Evolutionary conservation across 2,888 invertebrate species (phyloP), one percentile per base, ranked within the genome.

Genomic region (Drosophila cracens): DNA sequence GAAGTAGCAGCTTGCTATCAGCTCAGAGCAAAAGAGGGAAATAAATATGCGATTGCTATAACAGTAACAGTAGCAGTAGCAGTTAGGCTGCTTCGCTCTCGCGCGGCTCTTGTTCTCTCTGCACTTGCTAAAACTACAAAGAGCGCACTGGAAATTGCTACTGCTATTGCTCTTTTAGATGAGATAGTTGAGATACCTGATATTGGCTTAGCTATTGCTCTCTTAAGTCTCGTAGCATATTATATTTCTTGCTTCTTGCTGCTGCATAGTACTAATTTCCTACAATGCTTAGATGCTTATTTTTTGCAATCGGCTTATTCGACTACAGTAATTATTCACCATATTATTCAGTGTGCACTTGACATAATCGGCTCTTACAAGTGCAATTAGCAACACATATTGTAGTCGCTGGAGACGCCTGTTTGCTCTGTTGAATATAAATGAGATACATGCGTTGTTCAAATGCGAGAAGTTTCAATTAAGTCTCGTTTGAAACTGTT

Each of bases 311-410:
- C 11, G 40, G 40, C 5, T 36, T 38, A 38, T 38, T 40, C n/a
- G 40, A 40, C 40, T n/a, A 10, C n/a, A n/a, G 40, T 16, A 46
- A 25, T 25, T 54, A 36, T 27, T 54, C 11, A n/a, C 13, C 3
- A 29, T 40, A 7, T n/a, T 38, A 36, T 38, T 27, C 27, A 38
- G n/a, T 29, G 11, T 56, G 40, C 40, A 56, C 29, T 51, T 51
- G 27, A 4, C 27, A 16, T 36, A 54, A 33, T n/a, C 27, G n/a
- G 38, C 18, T 31, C 16, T 25, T 43, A 10, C 6, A 33, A 16
- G 25, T 43, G 31, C 57, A 57, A 57, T 57, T 57, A 57, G 18
- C 57, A 43, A n/a, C 29, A 43, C 57, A 31, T 57, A 33, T 11
- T 21, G 2, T 31, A 11, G 21, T 57, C 40, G 5, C 40, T 13